phyloP scores from a whole-genome alignment of 1,140 invertebrate genomes.

The Platorchestia sp. region DNA sequence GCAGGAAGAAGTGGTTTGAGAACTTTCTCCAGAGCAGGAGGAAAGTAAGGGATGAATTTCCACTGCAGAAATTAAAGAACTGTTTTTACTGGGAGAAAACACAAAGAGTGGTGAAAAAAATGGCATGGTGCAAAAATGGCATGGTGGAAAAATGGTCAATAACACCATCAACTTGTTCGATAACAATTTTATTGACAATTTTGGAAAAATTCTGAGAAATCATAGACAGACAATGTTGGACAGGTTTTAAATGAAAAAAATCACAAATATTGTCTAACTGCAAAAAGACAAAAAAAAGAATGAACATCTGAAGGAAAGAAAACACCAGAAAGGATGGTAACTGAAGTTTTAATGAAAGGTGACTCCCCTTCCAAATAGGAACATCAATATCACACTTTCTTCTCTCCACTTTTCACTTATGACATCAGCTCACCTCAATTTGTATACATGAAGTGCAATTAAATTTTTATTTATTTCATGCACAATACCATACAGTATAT shows the following conservation, averaged over 20 bases:
- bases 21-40: conserved; percentile 47
- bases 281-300: conserved; percentile 28
- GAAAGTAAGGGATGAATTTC: conserved; percentile 13
- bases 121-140: neutral
- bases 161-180: neutral
- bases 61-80: conserved; percentile 32
- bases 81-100: conserved; percentile 14
- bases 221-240: conserved; percentile 13
- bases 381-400: conserved; percentile 23
- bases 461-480: conserved; percentile 21
- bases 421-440: neutral
- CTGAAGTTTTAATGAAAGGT: conserved; percentile 47
- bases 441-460: neutral
- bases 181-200: neutral
- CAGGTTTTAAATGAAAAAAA: conserved; percentile 17
- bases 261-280: neutral
- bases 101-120: neutral
- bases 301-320: conserved; percentile 47
- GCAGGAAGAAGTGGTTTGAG: conserved; percentile 47
- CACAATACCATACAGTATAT: conserved; percentile 1
- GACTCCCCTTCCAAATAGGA: conserved; percentile 39
- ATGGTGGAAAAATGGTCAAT: neutral
- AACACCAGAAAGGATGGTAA: conserved; percentile 48
- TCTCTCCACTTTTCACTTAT: neutral
- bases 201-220: conserved; percentile 11